These are phyloP conservation scores for Psilanteris sp. DNA, from an alignment of 1,140 invertebrate genomes.

Conservation along the genomic window DNA sequence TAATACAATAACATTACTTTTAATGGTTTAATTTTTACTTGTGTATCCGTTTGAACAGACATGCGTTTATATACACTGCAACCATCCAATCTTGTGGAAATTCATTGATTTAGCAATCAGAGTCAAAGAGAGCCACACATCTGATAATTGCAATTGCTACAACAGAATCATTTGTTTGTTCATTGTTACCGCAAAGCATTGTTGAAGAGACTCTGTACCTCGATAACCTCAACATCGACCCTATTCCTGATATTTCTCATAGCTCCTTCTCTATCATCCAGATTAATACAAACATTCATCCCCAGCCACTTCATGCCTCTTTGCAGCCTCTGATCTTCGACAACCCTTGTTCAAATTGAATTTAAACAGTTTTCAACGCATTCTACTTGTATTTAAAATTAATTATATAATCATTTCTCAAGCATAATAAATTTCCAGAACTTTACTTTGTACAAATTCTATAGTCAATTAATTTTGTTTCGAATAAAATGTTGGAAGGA, in stretches of 20 bases:
- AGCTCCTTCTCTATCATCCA: too few species aligned
- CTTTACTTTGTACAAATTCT: too few species aligned
- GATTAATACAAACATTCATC: conserved; percentile 50
- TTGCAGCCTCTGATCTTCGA: conserved; percentile 39
- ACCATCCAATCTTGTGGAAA: conserved; percentile 68
- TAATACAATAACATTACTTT: too few species aligned
- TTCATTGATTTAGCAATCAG: conserved; percentile 72
- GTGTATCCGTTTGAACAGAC: conserved; percentile 19
- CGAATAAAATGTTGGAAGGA: too few species aligned
- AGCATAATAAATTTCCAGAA: too few species aligned
- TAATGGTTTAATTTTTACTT: not conserved
- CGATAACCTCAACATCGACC: conserved; percentile 26
- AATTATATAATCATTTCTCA: too few species aligned
- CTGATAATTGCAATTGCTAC: conserved; percentile 73
- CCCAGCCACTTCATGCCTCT: conserved; percentile 32
- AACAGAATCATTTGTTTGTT: conserved; percentile 75
- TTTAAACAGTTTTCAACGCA: conserved; percentile 44
- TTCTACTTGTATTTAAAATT: conserved; percentile 19
- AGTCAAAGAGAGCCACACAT: conserved; percentile 51
- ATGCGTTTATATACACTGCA: conserved; percentile 24
- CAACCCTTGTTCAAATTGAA: conserved; percentile 32
- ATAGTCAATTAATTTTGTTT: too few species aligned
- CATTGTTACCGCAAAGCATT: conserved; percentile 76
- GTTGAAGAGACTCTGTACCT: conserved; percentile 61
- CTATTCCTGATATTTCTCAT: conserved; percentile 28